Evolutionary conservation across 2,113 vertebrate species (phyloP).

Genomic region (Grus americana): DNA sequence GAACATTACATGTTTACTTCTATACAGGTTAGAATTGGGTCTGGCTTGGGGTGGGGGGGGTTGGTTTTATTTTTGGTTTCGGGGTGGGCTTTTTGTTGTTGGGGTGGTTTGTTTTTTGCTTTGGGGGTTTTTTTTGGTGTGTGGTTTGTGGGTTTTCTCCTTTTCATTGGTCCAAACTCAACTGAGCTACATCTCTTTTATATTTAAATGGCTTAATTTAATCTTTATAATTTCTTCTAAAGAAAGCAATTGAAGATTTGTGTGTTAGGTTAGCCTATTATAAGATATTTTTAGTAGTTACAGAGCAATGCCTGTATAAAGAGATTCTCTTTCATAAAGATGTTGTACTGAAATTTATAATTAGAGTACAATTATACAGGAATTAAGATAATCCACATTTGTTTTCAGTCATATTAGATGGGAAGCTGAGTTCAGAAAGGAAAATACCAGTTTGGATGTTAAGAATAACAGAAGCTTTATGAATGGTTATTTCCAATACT

Average conservation of each 20-base stretch:
- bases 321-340: not conserved
- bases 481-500: not conserved
- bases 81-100: no score
- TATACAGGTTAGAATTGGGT: not conserved
- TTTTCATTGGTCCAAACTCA: not conserved
- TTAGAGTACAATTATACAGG: not conserved
- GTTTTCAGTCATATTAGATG: not conserved
- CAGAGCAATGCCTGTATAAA: not conserved
- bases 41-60: no score
- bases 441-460: not conserved
- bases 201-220: not conserved
- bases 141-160: not conserved
- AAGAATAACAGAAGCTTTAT: not conserved
- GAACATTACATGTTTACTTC: not conserved
- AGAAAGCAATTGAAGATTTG: not conserved
- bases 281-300: not conserved
- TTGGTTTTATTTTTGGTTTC: no score
- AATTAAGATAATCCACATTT: not conserved
- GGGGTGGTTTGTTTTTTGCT: no score
- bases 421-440: not conserved
- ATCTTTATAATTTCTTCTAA: not conserved
- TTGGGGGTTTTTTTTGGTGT: not conserved
- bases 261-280: not conserved
- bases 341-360: not conserved
- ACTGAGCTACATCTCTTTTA: not conserved